A percentile compares a stretch with the other conserved stretches of the same genome.
These are phyloP conservation scores for Xestia rhomboidea DNA, from an alignment of 2,888 invertebrate species.

Conservation along the genomic window DNA sequence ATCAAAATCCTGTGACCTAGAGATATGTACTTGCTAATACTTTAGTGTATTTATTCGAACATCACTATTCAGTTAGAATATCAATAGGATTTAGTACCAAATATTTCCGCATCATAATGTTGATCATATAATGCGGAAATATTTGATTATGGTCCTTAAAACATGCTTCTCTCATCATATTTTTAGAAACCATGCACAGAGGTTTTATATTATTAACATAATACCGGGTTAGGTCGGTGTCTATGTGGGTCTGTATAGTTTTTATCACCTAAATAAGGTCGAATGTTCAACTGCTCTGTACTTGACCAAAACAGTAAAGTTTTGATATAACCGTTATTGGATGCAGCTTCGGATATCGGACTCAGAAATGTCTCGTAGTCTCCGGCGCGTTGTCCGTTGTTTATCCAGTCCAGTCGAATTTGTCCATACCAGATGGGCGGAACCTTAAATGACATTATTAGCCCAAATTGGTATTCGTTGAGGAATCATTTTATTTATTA, in stretches of 20 bases:
- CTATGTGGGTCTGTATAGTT: not conserved
- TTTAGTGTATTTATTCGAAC: slow-evolving; percentile 20
- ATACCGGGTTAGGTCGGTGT: not conserved
- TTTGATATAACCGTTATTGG: not conserved
- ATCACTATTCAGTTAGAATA: slow-evolving; percentile 34
- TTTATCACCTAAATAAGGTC: not conserved
- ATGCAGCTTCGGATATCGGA: no score
- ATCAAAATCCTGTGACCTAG: slow-evolving; percentile 32
- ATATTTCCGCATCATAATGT: slow-evolving; percentile 40
- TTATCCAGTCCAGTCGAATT: no score
- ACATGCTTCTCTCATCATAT: slow-evolving; percentile 18
- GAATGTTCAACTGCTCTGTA: not conserved
- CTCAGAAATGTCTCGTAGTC: not conserved
- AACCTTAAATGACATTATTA: no score
- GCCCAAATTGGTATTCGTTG: no score
- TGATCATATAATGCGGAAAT: not conserved
- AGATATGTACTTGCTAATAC: slow-evolving; percentile 36
- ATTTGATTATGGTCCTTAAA: not conserved
- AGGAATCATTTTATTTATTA: no score
- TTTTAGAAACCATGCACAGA: slow-evolving; percentile 32
- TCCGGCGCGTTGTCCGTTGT: not conserved
- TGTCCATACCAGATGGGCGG: no score
- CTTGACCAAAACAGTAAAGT: not conserved
- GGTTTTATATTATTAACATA: slow-evolving; percentile 4
- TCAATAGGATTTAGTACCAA: slow-evolving; percentile 7